Conservation (phyloP, 2,888 invertebrate genomes). For the Aradus depressus region DNA sequence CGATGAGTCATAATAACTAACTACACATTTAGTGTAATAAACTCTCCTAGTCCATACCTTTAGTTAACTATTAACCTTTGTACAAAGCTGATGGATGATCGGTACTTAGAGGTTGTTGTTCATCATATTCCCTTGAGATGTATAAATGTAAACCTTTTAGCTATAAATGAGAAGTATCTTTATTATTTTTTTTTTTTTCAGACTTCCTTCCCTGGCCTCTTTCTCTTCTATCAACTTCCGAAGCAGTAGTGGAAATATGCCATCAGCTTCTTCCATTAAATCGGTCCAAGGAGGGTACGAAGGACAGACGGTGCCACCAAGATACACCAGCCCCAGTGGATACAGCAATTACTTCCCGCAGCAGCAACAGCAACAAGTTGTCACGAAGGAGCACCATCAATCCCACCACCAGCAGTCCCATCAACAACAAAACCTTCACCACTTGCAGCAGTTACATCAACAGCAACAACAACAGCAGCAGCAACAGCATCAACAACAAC, state of each 20-base stretch:
- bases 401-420: slow-evolving; percentile 19
- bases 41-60: too few species aligned
- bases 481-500: slow-evolving; percentile 12
- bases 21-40: too few species aligned
- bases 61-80: too few species aligned
- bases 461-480: slow-evolving; percentile 17
- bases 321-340: slow-evolving; percentile 14
- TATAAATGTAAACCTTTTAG: not conserved
- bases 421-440: not conserved
- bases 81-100: not conserved
- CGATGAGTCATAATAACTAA: too few species aligned
- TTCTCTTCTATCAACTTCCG: slow-evolving; percentile 8
- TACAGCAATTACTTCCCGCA: not conserved
- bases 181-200: slow-evolving; percentile 3
- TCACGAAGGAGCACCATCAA: slow-evolving; percentile 12
- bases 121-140: not conserved
- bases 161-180: not conserved
- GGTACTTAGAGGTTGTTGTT: not conserved
- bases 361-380: slow-evolving; percentile 16
- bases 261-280: not conserved
- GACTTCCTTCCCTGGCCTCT: slow-evolving; percentile 13
- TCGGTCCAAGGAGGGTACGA: not conserved
- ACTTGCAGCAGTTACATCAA: slow-evolving; percentile 9
- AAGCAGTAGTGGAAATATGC: slow-evolving; percentile 1
- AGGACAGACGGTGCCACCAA: slow-evolving; percentile 14